phyloP scores from a whole-genome alignment of 1,140 invertebrate species.

The Olivierus martensii region DNA sequence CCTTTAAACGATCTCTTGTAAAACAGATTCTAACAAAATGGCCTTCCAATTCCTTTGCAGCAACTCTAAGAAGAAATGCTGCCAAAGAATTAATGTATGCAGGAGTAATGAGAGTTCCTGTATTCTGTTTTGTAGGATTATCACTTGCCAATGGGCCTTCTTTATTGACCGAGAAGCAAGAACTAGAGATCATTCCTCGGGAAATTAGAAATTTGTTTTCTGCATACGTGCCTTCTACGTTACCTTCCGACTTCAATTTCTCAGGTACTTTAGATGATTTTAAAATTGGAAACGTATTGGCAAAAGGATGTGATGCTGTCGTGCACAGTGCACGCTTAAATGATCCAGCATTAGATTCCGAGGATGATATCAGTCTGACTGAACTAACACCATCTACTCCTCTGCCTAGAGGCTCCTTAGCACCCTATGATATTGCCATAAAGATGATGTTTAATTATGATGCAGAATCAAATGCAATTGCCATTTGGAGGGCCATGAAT shows the following conservation, averaged over 20 bases:
- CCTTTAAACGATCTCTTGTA: too few relatives aligned
- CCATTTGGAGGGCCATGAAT: constrained; percentile 62
- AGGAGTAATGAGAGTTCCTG: constrained; percentile 35
- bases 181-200: constrained; percentile 59
- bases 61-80: constrained; percentile 44
- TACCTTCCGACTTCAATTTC: constrained; percentile 9
- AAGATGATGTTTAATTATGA: constrained; percentile 92
- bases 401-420: background rate
- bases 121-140: constrained; percentile 56
- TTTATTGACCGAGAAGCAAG: constrained; percentile 60
- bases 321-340: constrained; percentile 54
- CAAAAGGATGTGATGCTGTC: constrained; percentile 66
- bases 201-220: constrained; percentile 49
- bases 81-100: constrained; percentile 48
- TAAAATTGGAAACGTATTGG: constrained; percentile 51
- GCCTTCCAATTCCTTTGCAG: constrained; percentile 47
- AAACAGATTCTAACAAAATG: constrained; percentile 20
- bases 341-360: constrained; percentile 14
- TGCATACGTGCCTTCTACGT: background rate
- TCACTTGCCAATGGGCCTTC: constrained; percentile 50
- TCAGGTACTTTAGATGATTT: constrained; percentile 40
- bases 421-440: constrained; percentile 53
- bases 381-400: background rate
- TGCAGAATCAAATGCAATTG: constrained; percentile 61
- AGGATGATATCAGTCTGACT: background rate